Conservation (phyloP, 2,888 invertebrate genomes). For the Amiota mariae region DNA sequence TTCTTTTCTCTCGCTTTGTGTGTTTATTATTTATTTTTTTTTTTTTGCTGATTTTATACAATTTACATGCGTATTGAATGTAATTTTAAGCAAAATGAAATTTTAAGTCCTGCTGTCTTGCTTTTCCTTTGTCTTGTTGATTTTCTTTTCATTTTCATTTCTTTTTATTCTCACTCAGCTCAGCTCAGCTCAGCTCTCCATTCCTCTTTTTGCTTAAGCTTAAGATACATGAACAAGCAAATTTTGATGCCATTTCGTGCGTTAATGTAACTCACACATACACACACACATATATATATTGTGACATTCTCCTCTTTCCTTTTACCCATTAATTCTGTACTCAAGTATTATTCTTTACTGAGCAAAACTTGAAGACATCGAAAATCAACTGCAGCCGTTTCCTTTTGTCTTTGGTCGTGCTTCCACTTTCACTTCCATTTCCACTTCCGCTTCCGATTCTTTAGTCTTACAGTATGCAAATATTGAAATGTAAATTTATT, state of each 20-base stretch:
- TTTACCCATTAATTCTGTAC: too few relatives aligned
- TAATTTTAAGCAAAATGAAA: slow-evolving; percentile 54
- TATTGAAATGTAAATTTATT: slow-evolving; percentile 50
- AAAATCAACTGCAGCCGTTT: slow-evolving; percentile 27
- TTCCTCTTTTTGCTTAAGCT: neutral
- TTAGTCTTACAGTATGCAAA: slow-evolving; percentile 37
- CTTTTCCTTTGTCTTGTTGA: neutral
- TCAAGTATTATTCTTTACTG: too few relatives aligned
- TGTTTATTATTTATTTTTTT: neutral
- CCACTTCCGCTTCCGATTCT: slow-evolving; percentile 37
- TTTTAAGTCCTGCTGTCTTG: slow-evolving; percentile 13
- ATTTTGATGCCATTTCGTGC: slow-evolving; percentile 16
- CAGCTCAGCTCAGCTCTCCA: neutral
- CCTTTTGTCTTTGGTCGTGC: slow-evolving; percentile 11
- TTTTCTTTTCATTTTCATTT: neutral
- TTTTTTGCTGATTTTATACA: slow-evolving; percentile 41
- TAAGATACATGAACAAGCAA: neutral
- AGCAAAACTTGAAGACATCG: slow-evolving; percentile 2
- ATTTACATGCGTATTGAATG: slow-evolving; percentile 56
- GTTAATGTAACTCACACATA: slow-evolving; percentile 8
- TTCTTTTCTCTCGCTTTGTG: neutral
- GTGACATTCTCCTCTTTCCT: too few relatives aligned
- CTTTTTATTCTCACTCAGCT: neutral
- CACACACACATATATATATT: neutral
- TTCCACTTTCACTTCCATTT: neutral